Conservation (phyloP, 2,888 invertebrate species). For the Pollenia angustigena region DNA sequence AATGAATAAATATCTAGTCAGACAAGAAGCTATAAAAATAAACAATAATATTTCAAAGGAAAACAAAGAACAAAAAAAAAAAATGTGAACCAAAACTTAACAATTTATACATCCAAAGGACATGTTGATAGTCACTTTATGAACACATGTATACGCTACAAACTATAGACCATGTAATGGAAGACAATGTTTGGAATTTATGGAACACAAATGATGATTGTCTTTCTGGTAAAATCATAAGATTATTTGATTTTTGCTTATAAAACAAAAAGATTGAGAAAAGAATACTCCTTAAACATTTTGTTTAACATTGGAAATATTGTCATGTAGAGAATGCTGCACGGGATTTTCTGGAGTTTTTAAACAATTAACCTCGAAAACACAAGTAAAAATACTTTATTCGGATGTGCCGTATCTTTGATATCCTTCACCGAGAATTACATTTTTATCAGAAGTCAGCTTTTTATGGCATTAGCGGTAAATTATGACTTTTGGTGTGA, state of each 20-base stretch:
- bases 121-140: slow-evolving; percentile 26
- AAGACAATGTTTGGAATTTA: background rate
- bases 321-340: too few relatives aligned
- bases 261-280: background rate
- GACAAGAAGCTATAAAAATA: slow-evolving; percentile 52
- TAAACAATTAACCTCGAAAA: too few relatives aligned
- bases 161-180: slow-evolving; percentile 19
- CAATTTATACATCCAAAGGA: background rate
- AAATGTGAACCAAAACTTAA: slow-evolving; percentile 10
- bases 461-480: too few relatives aligned
- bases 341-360: too few relatives aligned
- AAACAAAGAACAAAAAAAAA: slow-evolving; percentile 8
- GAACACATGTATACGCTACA: background rate
- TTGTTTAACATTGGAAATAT: too few relatives aligned
- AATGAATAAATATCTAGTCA: slow-evolving; percentile 49
- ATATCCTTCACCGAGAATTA: too few relatives aligned
- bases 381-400: too few relatives aligned
- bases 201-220: slow-evolving; percentile 18
- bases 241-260: background rate
- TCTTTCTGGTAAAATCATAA: background rate
- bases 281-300: background rate
- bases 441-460: too few relatives aligned
- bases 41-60: slow-evolving; percentile 51
- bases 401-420: too few relatives aligned
- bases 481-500: too few relatives aligned